These are phyloP conservation scores for Drosophila bocki DNA, from an alignment of 1,140 invertebrate genomes.

Conservation along the genomic window DNA sequence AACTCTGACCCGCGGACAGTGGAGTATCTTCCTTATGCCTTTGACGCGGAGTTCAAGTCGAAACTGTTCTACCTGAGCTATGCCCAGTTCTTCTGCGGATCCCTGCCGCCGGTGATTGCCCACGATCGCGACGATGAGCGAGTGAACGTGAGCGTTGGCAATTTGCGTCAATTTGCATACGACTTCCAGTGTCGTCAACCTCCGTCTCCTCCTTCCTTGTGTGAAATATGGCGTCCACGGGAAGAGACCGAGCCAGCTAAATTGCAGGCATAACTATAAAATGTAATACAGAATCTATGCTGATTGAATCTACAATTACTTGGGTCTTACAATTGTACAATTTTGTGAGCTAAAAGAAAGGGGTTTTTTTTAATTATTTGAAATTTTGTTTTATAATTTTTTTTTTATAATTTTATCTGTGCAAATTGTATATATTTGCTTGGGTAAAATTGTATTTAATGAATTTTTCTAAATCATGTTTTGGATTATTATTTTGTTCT, in stretches of 20 bases:
- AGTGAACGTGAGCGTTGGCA: conserved; percentile 61
- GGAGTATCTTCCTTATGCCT: conserved; percentile 46
- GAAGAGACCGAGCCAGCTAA: neutral
- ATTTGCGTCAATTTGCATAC: conserved; percentile 67
- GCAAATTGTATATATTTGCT: no score
- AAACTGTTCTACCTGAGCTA: conserved; percentile 71
- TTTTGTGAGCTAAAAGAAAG: neutral
- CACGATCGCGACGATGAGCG: conserved; percentile 73
- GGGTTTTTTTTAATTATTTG: neutral
- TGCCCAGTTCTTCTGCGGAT: conserved; percentile 76
- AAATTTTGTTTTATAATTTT: no score
- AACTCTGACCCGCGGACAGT: conserved; percentile 23
- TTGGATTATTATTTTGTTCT: no score
- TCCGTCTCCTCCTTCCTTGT: conserved; percentile 12
- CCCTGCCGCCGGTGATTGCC: conserved; percentile 55
- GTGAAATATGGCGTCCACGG: conserved; percentile 67
- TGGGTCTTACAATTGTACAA: neutral
- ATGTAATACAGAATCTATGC: conserved; percentile 6
- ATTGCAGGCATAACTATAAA: conserved; percentile 17
- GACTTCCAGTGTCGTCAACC: conserved; percentile 59
- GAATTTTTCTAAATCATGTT: no score
- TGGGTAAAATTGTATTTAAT: no score
- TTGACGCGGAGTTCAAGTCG: conserved; percentile 42
- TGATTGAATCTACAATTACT: conserved; percentile 6
- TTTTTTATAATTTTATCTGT: no score